Percentiles rank a stretch among this genome's conserved stretches.
Conservation (phyloP, 2,888 invertebrate genomes). For the Trissoscelio sp. region DNA sequence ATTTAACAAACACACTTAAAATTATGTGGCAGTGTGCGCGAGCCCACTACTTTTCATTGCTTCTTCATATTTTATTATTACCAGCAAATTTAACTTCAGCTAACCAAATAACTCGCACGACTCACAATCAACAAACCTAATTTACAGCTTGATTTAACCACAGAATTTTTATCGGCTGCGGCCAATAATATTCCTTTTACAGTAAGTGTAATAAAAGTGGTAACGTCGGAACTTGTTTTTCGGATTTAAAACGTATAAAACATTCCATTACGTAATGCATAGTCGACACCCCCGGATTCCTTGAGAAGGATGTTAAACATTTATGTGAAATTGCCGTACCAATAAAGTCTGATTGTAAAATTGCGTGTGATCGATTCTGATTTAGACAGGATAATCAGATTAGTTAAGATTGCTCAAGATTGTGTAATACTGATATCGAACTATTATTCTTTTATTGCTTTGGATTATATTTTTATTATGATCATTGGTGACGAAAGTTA, state of each 20-base stretch:
- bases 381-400: no score
- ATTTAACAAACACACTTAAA: conserved; percentile 16
- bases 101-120: conserved; percentile 22
- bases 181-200: conserved; percentile 33
- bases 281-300: conserved; percentile 29
- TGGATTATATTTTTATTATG: no score
- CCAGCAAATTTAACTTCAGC: conserved; percentile 18
- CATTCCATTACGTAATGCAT: conserved; percentile 39
- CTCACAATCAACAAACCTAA: conserved; percentile 33
- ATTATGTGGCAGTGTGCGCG: no score
- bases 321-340: neutral
- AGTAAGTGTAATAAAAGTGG: conserved; percentile 36
- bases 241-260: conserved; percentile 30
- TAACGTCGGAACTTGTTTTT: conserved; percentile 39
- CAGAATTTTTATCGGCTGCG: conserved; percentile 23
- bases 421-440: no score
- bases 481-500: no score
- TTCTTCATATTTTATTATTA: conserved; percentile 24
- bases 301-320: conserved; percentile 6
- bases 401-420: no score
- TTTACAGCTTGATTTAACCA: conserved; percentile 19
- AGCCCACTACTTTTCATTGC: conserved; percentile 4
- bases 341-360: no score
- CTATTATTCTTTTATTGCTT: no score
- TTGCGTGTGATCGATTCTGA: no score